Evolutionary conservation across 2,888 invertebrate genomes (phyloP).

Genomic region (Andrena minutula): DNA sequence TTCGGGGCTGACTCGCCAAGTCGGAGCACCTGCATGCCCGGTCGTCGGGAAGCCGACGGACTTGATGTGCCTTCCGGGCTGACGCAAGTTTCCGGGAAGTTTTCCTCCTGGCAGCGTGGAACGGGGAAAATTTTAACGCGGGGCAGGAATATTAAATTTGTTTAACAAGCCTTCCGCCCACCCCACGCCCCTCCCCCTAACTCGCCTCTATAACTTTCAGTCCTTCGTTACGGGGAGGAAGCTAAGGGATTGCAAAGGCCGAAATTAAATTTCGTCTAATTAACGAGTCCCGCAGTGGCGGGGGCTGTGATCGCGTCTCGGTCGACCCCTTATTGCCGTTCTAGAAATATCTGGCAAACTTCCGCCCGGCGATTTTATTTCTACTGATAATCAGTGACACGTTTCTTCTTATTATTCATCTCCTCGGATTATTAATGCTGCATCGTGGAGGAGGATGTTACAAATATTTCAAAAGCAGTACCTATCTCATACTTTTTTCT

Average conservation of each 20-base stretch:
- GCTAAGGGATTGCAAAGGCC: slow-evolving; percentile 53
- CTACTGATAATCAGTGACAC: not conserved
- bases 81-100: slow-evolving; percentile 80
- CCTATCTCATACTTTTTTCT: too few relatives aligned
- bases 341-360: slow-evolving; percentile 27
- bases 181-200: not conserved
- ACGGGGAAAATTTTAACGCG: slow-evolving; percentile 67
- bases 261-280: slow-evolving; percentile 76
- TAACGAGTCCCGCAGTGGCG: slow-evolving; percentile 55
- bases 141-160: slow-evolving; percentile 80
- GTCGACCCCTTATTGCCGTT: slow-evolving; percentile 31
- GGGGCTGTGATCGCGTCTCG: slow-evolving; percentile 16
- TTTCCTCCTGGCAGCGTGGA: slow-evolving; percentile 59
- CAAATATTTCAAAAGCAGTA: too few relatives aligned
- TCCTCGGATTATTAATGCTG: not conserved
- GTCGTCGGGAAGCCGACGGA: slow-evolving; percentile 63
- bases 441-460: not conserved
- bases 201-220: slow-evolving; percentile 55
- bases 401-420: not conserved
- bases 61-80: slow-evolving; percentile 83
- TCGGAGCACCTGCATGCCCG: slow-evolving; percentile 39
- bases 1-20: slow-evolving; percentile 47
- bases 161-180: slow-evolving; percentile 72
- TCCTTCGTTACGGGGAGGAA: slow-evolving; percentile 51
- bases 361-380: slow-evolving; percentile 23